These are phyloP conservation scores for Ptiloglossa arizonensis DNA, from an alignment of 1,140 invertebrate species.

Conservation along the genomic window DNA sequence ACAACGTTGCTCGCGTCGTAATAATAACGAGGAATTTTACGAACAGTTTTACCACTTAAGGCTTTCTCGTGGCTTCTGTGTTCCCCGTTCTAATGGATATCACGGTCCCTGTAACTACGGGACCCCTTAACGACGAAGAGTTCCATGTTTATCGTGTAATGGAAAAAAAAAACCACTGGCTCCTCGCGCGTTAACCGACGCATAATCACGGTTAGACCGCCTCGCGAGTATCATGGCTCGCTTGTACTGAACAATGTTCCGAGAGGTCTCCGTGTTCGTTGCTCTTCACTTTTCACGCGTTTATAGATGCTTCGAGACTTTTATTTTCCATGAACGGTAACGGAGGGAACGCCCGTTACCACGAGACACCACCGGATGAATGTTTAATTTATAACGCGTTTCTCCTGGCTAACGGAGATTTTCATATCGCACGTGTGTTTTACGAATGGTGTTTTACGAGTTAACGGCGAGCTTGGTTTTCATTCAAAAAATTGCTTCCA, in stretches of 20 bases:
- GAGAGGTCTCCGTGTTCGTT: background rate
- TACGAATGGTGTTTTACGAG: no score
- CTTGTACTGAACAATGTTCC: background rate
- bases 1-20: conserved; percentile 72
- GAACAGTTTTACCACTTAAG: conserved; percentile 47
- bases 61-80: conserved; percentile 24
- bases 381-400: conserved; percentile 34
- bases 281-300: background rate
- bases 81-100: conserved; percentile 32
- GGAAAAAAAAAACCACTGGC: conserved; percentile 61
- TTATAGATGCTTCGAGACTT: background rate
- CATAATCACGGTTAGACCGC: conserved; percentile 46
- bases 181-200: conserved; percentile 51
- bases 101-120: conserved; percentile 20
- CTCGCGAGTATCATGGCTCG: conserved; percentile 43
- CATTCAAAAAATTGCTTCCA: no score
- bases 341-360: conserved; percentile 15
- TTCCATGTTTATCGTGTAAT: conserved; percentile 69
- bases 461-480: no score
- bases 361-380: conserved; percentile 7
- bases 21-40: conserved; percentile 76
- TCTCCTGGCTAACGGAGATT: background rate
- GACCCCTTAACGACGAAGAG: conserved; percentile 60
- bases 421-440: background rate
- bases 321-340: conserved; percentile 40